Evolutionary conservation across 2,113 vertebrate genomes (phyloP).

Genomic region (Phaetusa simplex): DNA sequence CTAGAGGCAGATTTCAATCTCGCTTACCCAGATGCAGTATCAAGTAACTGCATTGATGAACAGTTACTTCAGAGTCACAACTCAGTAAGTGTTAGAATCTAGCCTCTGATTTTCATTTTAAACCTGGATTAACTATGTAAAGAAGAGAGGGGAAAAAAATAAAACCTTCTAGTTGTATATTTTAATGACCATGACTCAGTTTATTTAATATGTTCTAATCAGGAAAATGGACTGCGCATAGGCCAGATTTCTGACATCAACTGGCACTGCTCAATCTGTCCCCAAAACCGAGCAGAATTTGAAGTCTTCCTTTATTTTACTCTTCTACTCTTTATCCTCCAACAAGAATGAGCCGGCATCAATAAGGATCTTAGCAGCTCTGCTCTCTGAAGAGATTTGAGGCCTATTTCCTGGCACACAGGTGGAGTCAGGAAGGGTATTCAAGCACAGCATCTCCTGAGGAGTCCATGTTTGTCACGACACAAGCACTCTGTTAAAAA

Average conservation of each 20-base stretch:
- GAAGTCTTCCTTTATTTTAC: neutral
- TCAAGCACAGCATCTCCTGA: neutral
- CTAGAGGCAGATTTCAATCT: neutral
- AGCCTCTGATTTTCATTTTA: neutral
- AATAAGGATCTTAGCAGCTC: neutral
- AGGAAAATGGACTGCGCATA: rapidly evolving
- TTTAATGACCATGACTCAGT: neutral
- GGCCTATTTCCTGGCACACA: neutral
- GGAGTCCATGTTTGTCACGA: neutral
- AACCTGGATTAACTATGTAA: neutral
- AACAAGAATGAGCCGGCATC: neutral
- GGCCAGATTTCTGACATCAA: neutral
- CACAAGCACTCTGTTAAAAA: neutral
- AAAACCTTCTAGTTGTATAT: neutral
- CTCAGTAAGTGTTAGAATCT: neutral
- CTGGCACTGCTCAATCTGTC: neutral
- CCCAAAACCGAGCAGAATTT: neutral
- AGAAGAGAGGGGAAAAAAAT: neutral
- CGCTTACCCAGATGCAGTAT: neutral
- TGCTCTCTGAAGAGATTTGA: neutral
- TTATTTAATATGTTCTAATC: neutral
- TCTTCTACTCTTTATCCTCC: neutral
- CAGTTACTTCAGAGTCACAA: neutral
- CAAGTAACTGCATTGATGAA: neutral
- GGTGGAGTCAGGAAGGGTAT: neutral